Percentiles rank a stretch among this genome's conserved stretches.
These are phyloP conservation scores for Molossus molossus DNA, from an alignment of 2,797 vertebrate species.

Conservation along the genomic window DNA sequence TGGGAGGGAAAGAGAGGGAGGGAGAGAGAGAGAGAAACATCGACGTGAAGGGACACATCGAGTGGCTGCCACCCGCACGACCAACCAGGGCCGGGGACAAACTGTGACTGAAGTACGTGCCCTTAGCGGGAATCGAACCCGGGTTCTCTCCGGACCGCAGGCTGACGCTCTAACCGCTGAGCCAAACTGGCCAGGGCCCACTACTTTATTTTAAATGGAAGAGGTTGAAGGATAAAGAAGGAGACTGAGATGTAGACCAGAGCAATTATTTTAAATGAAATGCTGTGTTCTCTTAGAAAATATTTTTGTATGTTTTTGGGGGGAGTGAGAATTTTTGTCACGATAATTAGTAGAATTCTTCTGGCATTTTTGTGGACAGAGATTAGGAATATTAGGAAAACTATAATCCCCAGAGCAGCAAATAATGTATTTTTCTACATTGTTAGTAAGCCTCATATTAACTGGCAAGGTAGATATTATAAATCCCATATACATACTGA, in stretches of 20 bases:
- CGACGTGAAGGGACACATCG: too few species aligned
- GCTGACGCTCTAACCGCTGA: too few species aligned
- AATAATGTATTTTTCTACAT: not conserved
- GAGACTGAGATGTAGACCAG: not conserved
- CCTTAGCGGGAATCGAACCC: too few species aligned
- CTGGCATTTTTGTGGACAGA: not conserved
- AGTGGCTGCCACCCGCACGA: too few species aligned
- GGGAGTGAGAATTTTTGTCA: not conserved
- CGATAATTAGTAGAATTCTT: not conserved
- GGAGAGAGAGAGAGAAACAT: too few species aligned
- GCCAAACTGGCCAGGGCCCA: too few species aligned
- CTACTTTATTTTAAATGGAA: not conserved
- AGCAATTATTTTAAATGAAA: not conserved
- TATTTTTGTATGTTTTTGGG: not conserved
- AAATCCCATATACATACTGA: not conserved
- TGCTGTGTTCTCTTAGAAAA: not conserved
- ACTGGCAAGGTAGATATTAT: not conserved
- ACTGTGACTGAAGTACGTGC: too few species aligned
- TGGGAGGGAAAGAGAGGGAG: too few species aligned
- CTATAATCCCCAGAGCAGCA: not conserved
- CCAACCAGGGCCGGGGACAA: too few species aligned
- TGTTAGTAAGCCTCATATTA: not conserved
- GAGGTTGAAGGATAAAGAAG: not conserved
- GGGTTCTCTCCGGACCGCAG: too few species aligned
- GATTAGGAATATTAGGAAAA: not conserved